Percentiles rank a stretch among this genome's conserved stretches.
Conservation (phyloP, 2,797 vertebrate species). For the Premnoplex brunnescens region DNA sequence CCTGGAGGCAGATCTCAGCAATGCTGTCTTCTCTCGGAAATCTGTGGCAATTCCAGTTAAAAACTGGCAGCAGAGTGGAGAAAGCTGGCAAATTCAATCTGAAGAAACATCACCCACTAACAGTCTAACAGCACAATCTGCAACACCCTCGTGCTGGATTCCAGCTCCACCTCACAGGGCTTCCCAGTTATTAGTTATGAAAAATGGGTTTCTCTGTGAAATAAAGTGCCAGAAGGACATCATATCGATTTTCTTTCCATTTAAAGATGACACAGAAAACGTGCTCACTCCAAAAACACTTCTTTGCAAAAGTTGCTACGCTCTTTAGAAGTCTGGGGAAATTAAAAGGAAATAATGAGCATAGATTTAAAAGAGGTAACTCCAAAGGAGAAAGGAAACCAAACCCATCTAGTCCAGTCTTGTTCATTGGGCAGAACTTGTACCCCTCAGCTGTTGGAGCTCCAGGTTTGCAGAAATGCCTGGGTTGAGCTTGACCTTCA, state of each 20-base stretch:
- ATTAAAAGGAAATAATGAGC: accelerated
- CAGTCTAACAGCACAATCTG: not conserved
- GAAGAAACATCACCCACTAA: not conserved
- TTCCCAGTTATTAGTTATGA: not conserved
- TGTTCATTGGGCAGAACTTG: not conserved
- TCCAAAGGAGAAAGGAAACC: not conserved
- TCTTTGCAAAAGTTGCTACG: accelerated
- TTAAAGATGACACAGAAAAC: not conserved
- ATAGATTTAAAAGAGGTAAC: not conserved
- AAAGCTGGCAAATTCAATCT: not conserved
- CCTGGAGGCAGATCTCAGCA: not conserved
- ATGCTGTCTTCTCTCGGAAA: not conserved
- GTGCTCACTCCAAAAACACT: not conserved
- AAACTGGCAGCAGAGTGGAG: not conserved
- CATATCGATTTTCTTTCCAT: not conserved
- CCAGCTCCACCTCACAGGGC: not conserved
- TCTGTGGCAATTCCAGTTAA: not conserved
- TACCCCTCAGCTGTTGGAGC: not conserved
- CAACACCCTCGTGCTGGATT: not conserved
- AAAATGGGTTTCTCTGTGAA: not conserved
- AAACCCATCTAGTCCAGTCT: not conserved
- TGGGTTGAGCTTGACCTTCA: not conserved
- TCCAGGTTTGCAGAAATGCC: not conserved
- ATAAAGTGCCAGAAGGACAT: not conserved
- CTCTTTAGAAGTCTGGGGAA: not conserved